A percentile compares a stretch with the other conserved stretches of the same genome.
Conservation (phyloP, 2,888 invertebrate genomes). For the Apamea sordens region DNA sequence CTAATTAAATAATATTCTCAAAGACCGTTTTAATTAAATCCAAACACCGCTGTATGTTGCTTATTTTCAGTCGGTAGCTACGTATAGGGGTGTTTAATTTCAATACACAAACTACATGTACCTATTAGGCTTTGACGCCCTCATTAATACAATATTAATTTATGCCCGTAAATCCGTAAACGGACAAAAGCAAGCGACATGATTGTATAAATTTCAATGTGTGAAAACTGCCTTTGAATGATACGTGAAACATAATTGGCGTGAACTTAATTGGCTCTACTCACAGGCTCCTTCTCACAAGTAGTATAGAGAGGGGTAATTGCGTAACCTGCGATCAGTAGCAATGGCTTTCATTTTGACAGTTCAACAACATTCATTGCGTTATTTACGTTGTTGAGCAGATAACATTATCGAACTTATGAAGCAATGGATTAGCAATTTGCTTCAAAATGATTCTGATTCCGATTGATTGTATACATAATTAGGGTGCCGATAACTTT, state of each 20-base stretch:
- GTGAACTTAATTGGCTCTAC: slow-evolving; percentile 37
- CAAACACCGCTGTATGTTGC: slow-evolving; percentile 64
- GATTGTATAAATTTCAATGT: slow-evolving; percentile 23
- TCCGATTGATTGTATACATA: too few species aligned
- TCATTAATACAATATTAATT: slow-evolving; percentile 37
- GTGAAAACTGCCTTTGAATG: slow-evolving; percentile 24
- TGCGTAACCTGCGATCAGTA: too few species aligned
- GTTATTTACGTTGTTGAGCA: not conserved
- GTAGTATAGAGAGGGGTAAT: not conserved
- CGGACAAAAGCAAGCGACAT: slow-evolving; percentile 27
- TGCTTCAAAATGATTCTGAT: too few species aligned
- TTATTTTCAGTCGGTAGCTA: slow-evolving; percentile 54
- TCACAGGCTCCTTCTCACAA: slow-evolving; percentile 9
- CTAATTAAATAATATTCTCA: slow-evolving; percentile 77
- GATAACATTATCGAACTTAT: too few species aligned
- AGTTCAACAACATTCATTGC: not conserved
- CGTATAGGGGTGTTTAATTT: slow-evolving; percentile 40
- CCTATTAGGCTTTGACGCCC: slow-evolving; percentile 17
- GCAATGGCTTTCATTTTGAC: not conserved
- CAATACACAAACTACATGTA: slow-evolving; percentile 26
- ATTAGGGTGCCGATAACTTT: not conserved
- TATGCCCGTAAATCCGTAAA: slow-evolving; percentile 15
- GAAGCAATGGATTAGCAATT: too few species aligned
- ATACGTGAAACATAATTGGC: slow-evolving; percentile 40
- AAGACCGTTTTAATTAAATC: slow-evolving; percentile 77